Conservation (phyloP, 2,797 vertebrate species). For the Cossypha dichroa region DNA sequence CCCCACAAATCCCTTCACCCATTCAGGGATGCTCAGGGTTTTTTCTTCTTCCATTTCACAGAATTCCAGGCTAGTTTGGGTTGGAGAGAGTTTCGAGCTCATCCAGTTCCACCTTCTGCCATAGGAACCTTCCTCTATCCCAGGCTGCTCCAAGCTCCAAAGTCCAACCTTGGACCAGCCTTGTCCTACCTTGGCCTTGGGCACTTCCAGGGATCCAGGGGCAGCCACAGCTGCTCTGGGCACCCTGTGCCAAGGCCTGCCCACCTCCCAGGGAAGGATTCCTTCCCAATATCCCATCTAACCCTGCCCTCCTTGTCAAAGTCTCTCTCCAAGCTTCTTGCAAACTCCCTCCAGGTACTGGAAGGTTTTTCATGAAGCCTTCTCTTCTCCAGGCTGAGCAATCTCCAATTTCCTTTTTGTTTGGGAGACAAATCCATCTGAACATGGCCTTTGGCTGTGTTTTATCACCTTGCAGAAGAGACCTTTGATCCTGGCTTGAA, state of each 20-base stretch:
- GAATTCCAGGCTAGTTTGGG: background rate
- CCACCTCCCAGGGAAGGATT: background rate
- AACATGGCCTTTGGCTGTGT: background rate
- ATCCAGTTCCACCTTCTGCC: background rate
- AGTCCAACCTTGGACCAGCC: background rate
- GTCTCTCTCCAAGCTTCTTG: background rate
- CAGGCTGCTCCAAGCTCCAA: accelerated
- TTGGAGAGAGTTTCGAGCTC: background rate
- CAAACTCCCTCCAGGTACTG: background rate
- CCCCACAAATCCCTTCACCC: background rate
- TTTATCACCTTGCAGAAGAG: background rate
- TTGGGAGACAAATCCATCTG: background rate
- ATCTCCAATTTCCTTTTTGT: background rate
- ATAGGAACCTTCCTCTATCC: accelerated
- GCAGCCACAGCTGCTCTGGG: background rate
- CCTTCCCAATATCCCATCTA: too few species aligned
- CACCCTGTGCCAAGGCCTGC: background rate
- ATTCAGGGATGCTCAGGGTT: accelerated
- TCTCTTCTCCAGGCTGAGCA: background rate
- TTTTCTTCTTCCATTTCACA: background rate
- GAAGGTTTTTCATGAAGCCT: background rate
- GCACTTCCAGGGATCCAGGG: background rate
- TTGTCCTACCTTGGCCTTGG: background rate
- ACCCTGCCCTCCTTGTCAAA: background rate
- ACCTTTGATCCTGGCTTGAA: background rate